phyloP scores from a whole-genome alignment of 1,140 invertebrate genomes.

The Drosophila obscura region DNA sequence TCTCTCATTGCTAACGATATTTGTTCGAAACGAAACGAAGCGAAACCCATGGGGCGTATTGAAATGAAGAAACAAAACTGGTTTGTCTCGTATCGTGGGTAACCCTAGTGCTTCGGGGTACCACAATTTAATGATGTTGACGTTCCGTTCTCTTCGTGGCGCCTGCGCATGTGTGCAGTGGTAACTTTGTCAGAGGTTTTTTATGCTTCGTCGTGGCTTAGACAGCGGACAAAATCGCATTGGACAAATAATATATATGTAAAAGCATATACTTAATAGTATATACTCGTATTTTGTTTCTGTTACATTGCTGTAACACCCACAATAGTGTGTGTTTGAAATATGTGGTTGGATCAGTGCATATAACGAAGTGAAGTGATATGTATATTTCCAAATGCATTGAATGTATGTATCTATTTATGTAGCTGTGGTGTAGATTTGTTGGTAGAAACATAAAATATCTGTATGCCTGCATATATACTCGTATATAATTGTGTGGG shows the following conservation, averaged over 20 bases:
- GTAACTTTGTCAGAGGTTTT: constrained; percentile 45
- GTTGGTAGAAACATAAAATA: too few species aligned
- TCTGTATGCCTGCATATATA: too few species aligned
- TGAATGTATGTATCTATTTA: too few species aligned
- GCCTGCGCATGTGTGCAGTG: constrained; percentile 53
- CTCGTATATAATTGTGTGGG: constrained; percentile 1
- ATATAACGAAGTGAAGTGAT: too few species aligned
- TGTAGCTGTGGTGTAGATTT: too few species aligned
- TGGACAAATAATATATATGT: constrained; percentile 25
- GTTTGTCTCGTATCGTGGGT: constrained; percentile 34
- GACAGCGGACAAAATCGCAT: constrained; percentile 7
- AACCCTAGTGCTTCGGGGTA: constrained; percentile 46
- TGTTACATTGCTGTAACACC: constrained; percentile 47
- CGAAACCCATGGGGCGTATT: constrained; percentile 34
- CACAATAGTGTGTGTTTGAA: not conserved
- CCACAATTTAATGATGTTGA: constrained; percentile 47
- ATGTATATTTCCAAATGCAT: too few species aligned
- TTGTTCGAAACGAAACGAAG: constrained; percentile 21
- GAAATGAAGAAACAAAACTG: constrained; percentile 42
- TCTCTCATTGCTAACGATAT: constrained; percentile 2
- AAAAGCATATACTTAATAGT: too few species aligned
- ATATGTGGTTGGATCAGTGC: too few species aligned
- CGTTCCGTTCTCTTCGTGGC: constrained; percentile 55
- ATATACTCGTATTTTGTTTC: constrained; percentile 21
- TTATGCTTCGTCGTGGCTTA: constrained; percentile 49